These are phyloP conservation scores for Catamblyrhynchus diadema DNA, from an alignment of 2,797 vertebrate genomes.

Conservation along the genomic window DNA sequence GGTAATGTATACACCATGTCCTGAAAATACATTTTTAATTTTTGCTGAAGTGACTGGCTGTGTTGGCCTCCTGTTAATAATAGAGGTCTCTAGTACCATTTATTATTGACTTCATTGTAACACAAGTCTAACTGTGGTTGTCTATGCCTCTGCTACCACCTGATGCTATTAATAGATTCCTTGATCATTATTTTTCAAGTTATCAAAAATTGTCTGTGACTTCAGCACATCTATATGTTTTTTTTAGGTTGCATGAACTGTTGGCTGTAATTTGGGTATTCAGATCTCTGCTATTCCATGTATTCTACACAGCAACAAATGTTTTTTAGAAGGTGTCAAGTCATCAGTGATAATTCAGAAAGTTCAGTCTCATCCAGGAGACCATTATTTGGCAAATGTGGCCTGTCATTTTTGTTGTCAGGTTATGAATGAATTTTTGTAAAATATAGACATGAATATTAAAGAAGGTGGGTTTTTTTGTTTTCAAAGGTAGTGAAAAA, in stretches of 20 bases:
- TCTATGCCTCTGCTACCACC: not conserved
- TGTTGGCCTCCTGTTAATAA: not conserved
- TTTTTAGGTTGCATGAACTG: not conserved
- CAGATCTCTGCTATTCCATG: not conserved
- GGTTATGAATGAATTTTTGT: not conserved
- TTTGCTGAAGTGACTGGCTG: not conserved
- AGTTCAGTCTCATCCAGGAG: not conserved
- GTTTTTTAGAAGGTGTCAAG: not conserved
- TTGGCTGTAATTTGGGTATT: not conserved
- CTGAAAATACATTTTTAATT: slow-evolving; percentile 50
- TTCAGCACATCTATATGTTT: not conserved
- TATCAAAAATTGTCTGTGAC: not conserved
- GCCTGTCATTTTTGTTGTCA: not conserved
- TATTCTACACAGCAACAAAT: not conserved
- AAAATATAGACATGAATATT: not conserved
- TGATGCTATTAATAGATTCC: not conserved
- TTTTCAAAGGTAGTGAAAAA: not conserved
- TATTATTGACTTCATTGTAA: not conserved
- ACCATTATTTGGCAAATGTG: not conserved
- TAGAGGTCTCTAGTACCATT: not conserved
- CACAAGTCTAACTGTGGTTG: not conserved
- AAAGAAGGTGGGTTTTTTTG: not conserved
- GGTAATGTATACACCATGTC: slow-evolving; percentile 33
- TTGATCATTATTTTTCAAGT: not conserved
- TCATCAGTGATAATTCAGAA: not conserved